Evolutionary conservation across 2,113 vertebrate species (phyloP).

Genomic region (Rhinoderma darwinii): DNA sequence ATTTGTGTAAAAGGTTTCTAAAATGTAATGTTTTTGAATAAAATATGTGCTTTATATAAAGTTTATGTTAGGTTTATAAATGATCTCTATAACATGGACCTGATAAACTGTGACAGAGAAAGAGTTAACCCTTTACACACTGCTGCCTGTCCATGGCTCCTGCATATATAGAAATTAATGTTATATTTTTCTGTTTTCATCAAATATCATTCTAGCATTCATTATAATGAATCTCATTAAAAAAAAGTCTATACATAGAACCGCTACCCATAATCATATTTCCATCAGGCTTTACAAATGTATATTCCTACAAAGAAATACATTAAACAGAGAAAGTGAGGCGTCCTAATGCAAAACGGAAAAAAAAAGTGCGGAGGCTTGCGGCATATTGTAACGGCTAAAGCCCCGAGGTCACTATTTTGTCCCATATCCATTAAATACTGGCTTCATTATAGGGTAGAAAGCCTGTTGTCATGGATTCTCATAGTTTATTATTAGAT

Average conservation of each 20-base stretch:
- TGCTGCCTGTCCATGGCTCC: neutral
- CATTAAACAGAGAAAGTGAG: neutral
- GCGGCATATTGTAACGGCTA: neutral
- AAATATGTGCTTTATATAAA: neutral
- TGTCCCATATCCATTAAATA: neutral
- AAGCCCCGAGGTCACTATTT: neutral
- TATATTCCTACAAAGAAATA: neutral
- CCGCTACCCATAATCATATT: conserved; percentile 27
- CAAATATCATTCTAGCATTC: conserved; percentile 19
- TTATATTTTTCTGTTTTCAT: neutral
- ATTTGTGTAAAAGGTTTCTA: neutral
- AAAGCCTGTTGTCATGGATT: neutral
- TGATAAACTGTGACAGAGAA: neutral
- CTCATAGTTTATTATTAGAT: neutral
- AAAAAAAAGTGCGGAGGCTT: conserved; percentile 8
- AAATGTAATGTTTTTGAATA: neutral
- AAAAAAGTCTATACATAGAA: conserved; percentile 41
- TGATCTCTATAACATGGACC: neutral
- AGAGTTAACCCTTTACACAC: neutral
- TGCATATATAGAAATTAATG: too few species aligned
- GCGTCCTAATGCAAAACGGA: neutral
- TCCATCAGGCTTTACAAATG: neutral
- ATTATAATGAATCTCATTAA: conserved; percentile 49
- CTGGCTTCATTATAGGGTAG: neutral
- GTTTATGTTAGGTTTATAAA: neutral